Evolutionary conservation across 1,140 invertebrate species (phyloP).

Genomic region (Dendroctonus ponderosae): DNA sequence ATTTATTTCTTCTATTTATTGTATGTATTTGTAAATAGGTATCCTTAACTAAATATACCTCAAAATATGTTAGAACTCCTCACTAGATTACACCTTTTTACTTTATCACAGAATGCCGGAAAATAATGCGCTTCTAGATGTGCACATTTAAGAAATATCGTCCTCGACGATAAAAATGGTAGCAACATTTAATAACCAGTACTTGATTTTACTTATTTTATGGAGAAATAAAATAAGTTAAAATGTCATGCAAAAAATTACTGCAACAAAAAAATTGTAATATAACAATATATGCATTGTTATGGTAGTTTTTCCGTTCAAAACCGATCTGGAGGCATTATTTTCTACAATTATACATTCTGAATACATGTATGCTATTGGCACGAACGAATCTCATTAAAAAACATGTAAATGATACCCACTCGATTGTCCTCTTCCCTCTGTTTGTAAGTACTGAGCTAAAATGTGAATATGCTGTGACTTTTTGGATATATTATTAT

Average conservation of each 20-base stretch:
- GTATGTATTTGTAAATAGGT: constrained; percentile 40
- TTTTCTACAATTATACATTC: constrained; percentile 9
- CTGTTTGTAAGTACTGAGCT: constrained; percentile 18
- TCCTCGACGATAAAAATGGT: too few relatives aligned
- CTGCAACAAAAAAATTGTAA: too few relatives aligned
- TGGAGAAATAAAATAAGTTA: constrained; percentile 24
- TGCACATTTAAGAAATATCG: too few relatives aligned
- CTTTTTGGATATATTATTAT: constrained; percentile 32
- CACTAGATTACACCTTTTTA: background rate
- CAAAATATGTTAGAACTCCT: constrained; percentile 19
- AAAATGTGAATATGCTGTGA: constrained; percentile 30
- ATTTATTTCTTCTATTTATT: constrained; percentile 51
- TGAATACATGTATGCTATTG: constrained; percentile 11
- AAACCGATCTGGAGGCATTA: background rate
- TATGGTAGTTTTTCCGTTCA: too few relatives aligned
- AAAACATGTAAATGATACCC: constrained; percentile 3
- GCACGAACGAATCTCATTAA: constrained; percentile 20
- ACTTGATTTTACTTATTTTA: constrained; percentile 25
- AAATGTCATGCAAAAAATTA: background rate
- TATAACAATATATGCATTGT: too few relatives aligned
- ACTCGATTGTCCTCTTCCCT: constrained; percentile 17
- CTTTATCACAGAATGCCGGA: too few relatives aligned
- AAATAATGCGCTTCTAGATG: too few relatives aligned
- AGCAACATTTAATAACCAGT: background rate
- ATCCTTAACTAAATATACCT: constrained; percentile 32